Base-by-base conservation (phyloP, 2,888 invertebrate species). In the Aphodius granarius region DNA sequence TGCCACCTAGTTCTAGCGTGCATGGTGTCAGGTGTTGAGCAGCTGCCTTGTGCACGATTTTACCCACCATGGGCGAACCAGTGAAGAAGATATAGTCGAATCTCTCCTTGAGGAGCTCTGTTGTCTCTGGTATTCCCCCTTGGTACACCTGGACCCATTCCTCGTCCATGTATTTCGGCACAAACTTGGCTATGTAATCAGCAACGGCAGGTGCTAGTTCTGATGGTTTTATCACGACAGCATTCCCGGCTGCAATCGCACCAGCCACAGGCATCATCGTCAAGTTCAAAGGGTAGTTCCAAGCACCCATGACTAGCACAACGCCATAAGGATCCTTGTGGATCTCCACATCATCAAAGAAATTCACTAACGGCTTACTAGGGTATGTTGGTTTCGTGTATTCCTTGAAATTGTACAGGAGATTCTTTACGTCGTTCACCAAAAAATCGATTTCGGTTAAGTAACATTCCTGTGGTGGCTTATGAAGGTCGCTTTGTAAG, bases 221-320 rank as follows among this genome's bases (percentile, higher is more conserved):
- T 18, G 98, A 98, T 3, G 99, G 98, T 85, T 99, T 99, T 16
- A 96, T 83, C 16, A 99, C 89, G 43, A 94, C 95, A 83, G 95
- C 93, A 88, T 99, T 99, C 13, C 98, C 98, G 75, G 97, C 97
- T 0, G 97, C 95, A 73, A 99, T 92, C 0, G 97, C 98, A 0
- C 97, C 95, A 3, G 93, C 89, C 81, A 96, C 86, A 0, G 98
- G 98, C 77, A 93, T 88, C 20, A 97, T 84, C 1, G 93, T 88
- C 75, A 99, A 88, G 82, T 96, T 94, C 62, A 98, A 85, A 0
- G 99, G 99, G 88, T 98, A 99, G 89, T 99, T 99, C 99, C 99
- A 99, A 0, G 99, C 95, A 0, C 97, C 96, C 78, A 96, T 93
- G 0, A 96, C 89, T 3, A 99, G 89, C 0, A 94, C 95, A 19